These are phyloP conservation scores for Drosophila punjabiensis DNA, from an alignment of 1,140 invertebrate species.

Conservation along the genomic window DNA sequence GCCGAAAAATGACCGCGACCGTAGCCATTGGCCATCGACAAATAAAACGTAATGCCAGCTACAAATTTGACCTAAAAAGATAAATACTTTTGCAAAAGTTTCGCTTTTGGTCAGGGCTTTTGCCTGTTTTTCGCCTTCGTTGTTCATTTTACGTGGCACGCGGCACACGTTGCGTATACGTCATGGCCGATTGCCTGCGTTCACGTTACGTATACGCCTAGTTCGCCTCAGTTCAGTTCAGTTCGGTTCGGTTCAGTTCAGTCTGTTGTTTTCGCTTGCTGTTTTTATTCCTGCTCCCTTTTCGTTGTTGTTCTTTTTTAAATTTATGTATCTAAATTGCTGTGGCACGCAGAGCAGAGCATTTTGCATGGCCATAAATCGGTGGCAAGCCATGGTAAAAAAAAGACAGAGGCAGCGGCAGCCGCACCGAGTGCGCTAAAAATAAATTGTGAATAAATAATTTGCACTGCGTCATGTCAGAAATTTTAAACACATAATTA, in stretches of 20 bases:
- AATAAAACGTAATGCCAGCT: constrained; percentile 61
- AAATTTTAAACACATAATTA: constrained; percentile 85
- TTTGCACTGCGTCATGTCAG: constrained; percentile 82
- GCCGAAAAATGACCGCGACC: constrained; percentile 54
- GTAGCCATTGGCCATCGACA: constrained; percentile 62
- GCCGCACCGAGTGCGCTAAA: constrained; percentile 64
- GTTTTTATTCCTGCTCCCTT: constrained; percentile 1
- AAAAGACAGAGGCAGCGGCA: constrained; percentile 1
- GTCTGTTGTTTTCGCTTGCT: constrained; percentile 14
- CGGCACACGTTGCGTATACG: constrained; percentile 70
- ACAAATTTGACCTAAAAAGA: constrained; percentile 73
- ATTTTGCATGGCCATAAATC: constrained; percentile 70
- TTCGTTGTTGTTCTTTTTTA: constrained; percentile 1
- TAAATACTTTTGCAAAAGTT: constrained; percentile 69
- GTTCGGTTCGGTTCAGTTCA: constrained; percentile 21
- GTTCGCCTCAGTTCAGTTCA: constrained; percentile 15
- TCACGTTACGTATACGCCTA: constrained; percentile 58
- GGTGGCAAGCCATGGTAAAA: constrained; percentile 36
- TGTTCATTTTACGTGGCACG: constrained; percentile 40
- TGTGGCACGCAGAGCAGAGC: constrained; percentile 42
- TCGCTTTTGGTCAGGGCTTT: constrained; percentile 40
- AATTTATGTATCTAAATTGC: constrained; percentile 70
- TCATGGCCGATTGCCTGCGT: constrained; percentile 45
- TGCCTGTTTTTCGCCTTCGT: constrained; percentile 21
- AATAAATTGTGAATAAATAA: constrained; percentile 83